Evolutionary conservation across 2,888 invertebrate species (phyloP), one percentile per base, ranked within the genome.

Genomic region (Caenorhabditis doughertyi): DNA sequence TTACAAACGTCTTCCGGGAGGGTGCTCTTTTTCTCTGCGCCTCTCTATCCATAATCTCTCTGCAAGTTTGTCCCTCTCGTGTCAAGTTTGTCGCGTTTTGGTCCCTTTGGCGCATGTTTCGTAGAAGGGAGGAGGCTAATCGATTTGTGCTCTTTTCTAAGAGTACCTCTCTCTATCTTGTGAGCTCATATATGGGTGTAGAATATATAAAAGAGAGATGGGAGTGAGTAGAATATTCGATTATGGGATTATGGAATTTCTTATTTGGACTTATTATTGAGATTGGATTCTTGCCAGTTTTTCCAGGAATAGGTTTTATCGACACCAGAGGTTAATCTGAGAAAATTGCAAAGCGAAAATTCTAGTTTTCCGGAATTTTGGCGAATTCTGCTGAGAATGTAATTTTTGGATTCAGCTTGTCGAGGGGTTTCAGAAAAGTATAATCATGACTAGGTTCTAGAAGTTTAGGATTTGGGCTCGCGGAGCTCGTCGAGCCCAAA

Each of bases 61-160:
- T 42, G 13, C 18, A 3, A 47, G 3, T 13, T 13, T 42, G 9
- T 35, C 21, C 16, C 42, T 32, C 16, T 64, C 64, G 49, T 67
- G 67, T 51, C 67, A 67, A 67, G 67, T 51, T 67, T 51, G 47
- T 23, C 51, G 32, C 29, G 64, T 47, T 44, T 9, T 21, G 27
- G 21, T 58, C 56, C 35, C 23, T 18, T 18, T 18, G 2, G 18
- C 5, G 44, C 44, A 8, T n/a, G 18, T 18, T 3, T 47, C 44
- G 3, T 18, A 4, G 4, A 5, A 13, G 8, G 18, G 25, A 56
- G 9, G 23, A 32, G n/a, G 13, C 55, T 27, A 23, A 56, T 56
- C 56, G 56, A 56, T 56, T 56, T 27, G 51, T 51, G 51, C 55
- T 55, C 55, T 55, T 25, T 55, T 55, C 55, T 55, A 4, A 7